Evolutionary conservation across 2,113 vertebrate genomes (phyloP).

Genomic region (Melanerpes formicivorus): DNA sequence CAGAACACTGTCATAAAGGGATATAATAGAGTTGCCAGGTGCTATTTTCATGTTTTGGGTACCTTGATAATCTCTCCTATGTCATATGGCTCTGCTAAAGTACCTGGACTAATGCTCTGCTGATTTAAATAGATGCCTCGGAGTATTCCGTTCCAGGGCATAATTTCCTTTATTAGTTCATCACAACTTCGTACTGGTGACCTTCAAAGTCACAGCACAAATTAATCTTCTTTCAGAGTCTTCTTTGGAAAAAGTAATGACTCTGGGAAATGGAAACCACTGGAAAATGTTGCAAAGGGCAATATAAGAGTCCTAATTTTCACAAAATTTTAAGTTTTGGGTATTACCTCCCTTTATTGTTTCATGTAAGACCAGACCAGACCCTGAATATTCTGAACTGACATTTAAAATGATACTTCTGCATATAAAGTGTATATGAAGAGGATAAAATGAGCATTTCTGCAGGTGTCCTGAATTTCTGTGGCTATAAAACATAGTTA

Average conservation of each 20-base stretch:
- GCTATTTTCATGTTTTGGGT: slow-evolving; percentile 23
- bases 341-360: not conserved
- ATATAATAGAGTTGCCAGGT: not conserved
- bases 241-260: not conserved
- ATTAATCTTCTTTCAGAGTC: slow-evolving; percentile 29
- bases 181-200: slow-evolving; percentile 24
- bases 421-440: not conserved
- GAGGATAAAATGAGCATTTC: not conserved
- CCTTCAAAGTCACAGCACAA: slow-evolving; percentile 44
- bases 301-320: not conserved
- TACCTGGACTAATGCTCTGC: slow-evolving; percentile 33
- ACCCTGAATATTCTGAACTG: not conserved
- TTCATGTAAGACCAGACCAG: not conserved
- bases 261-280: not conserved
- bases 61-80: slow-evolving; percentile 4
- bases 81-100: not conserved
- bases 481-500: not conserved
- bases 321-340: not conserved
- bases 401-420: not conserved
- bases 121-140: slow-evolving; percentile 50
- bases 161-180: slow-evolving; percentile 58
- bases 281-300: not conserved
- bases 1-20: slow-evolving; percentile 11
- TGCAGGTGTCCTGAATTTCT: not conserved
- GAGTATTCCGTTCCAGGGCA: not conserved